Percentiles rank a stretch among this genome's conserved stretches.
Conservation (phyloP, 2,888 invertebrate species). For the Caprella mutica region DNA sequence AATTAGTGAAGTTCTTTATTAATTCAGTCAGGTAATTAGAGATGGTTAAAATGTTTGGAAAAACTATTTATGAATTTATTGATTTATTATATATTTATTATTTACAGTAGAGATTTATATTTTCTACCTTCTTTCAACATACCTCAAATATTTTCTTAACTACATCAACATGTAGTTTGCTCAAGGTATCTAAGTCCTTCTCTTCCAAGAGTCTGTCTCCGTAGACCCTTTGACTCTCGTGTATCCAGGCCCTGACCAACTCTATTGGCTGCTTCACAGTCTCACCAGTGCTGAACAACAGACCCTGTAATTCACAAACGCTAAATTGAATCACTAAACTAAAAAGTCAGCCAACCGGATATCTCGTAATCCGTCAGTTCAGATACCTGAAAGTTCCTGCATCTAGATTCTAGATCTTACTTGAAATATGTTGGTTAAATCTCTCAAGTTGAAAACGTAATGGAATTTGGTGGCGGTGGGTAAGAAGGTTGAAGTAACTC, state of each 20-base stretch:
- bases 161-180: slow-evolving; percentile 76
- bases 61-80: no score
- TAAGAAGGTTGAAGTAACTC: slow-evolving; percentile 73
- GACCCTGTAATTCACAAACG: slow-evolving; percentile 52
- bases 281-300: slow-evolving; percentile 80
- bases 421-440: slow-evolving; percentile 90
- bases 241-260: slow-evolving; percentile 79
- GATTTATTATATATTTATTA: no score
- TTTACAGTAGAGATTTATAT: no score
- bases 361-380: no score
- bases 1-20: no score
- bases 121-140: no score
- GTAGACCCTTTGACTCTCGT: slow-evolving; percentile 86
- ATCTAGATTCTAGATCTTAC: no score
- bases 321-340: no score
- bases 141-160: slow-evolving; percentile 81
- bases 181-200: slow-evolving; percentile 79
- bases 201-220: slow-evolving; percentile 85
- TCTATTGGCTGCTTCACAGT: slow-evolving; percentile 68
- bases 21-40: no score
- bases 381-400: no score
- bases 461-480: slow-evolving; percentile 95
- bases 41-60: no score
- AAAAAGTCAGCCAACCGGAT: no score
- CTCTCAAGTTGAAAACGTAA: slow-evolving; percentile 88